Evolutionary conservation across 2,888 invertebrate genomes (phyloP), one percentile per base, ranked within the genome.

Genomic region (Malacosoma neustria): DNA sequence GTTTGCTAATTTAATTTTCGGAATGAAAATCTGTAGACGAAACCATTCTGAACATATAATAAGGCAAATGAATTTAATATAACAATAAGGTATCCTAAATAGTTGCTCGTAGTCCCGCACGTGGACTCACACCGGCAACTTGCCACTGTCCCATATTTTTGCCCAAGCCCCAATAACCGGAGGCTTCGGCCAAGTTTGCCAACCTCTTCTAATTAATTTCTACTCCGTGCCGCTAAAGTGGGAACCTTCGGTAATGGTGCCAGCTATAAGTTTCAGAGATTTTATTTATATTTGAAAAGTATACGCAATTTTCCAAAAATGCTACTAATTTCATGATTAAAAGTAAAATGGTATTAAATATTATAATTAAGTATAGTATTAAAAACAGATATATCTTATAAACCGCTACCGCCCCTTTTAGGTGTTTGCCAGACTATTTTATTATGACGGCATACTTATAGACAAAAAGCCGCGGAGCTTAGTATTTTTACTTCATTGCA

Each of bases 201-300:
- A 72, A 74, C 76, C 73, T 77, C 72, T 72, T 79, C 76, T 79
- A 80, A 80, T 80, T 80, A 80, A 79, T 80, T 79, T 79, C 80
- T 70, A 71, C 76, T 76, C 66, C 72, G 73, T 74, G 72, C 69
- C 64, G 67, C 64, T 67, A 68, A 71, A 72, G 70, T 67, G 71
- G 58, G 57, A 58, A 57, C 53, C 47, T 51, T 42, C 43, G 14
- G 29, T 34, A 32, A 22, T 57, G 64, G 58, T 33, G 9, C 39
- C 56, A 58, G 48, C 15, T 14, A 43, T 9, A 35, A 46, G 43
- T 39, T 31, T 3, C 2, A 13, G 38, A 14, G 34, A 14, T 11
- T 30, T 22, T 6, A 11, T 30, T 29, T 13, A 11, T 31, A 6
- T 13, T n/a, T n/a, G n/a, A n/a, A n/a, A n/a, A n/a, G n/a, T n/a